Percentiles rank a stretch among this genome's conserved stretches.
Evolutionary conservation across 1,140 invertebrate species (phyloP).

Genomic region (Drosophila melanogaster): Release_6_plus_ISO1_MT NT_033777.3:26292501-26293000

Average conservation of each 20-base stretch:
- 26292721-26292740: not conserved
- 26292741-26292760: not conserved
- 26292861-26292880: not conserved
- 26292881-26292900: slow-evolving; percentile 15
- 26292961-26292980: slow-evolving; percentile 52
- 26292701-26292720: slow-evolving; percentile 17
- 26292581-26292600: slow-evolving; percentile 64
- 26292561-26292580: slow-evolving; percentile 57
- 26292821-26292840: too few relatives aligned
- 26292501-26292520: slow-evolving; percentile 69
- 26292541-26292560: slow-evolving; percentile 56
- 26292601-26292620: slow-evolving; percentile 59
- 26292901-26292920: not conserved
- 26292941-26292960: slow-evolving; percentile 55
- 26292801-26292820: not conserved
- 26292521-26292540: slow-evolving; percentile 41
- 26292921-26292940: slow-evolving; percentile 31
- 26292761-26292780: not conserved
- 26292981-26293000: slow-evolving; percentile 36
- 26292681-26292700: slow-evolving; percentile 28
- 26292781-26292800: not conserved
- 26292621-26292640: slow-evolving; percentile 72
- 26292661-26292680: slow-evolving; percentile 32
- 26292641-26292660: slow-evolving; percentile 54
- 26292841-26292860: too few relatives aligned